Conservation (phyloP, 2,888 invertebrate genomes). For the Monopis laevigella region DNA sequence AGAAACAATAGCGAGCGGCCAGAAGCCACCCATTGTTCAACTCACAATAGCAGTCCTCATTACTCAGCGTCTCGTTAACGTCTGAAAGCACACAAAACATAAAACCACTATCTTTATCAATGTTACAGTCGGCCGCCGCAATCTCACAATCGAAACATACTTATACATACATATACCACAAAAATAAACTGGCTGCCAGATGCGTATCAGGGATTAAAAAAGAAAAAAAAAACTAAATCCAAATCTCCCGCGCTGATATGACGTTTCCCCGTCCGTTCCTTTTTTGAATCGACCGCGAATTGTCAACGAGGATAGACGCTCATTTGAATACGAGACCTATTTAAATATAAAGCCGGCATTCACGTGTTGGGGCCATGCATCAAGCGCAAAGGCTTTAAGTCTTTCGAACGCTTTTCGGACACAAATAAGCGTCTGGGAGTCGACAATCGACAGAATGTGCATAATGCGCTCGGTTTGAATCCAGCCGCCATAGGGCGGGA, state of each 20-base stretch:
- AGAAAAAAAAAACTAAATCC: constrained; percentile 28
- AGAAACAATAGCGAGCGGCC: constrained; percentile 50
- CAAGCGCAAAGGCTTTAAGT: constrained; percentile 59
- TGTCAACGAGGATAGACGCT: constrained; percentile 58
- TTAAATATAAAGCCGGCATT: constrained; percentile 65
- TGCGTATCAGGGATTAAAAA: constrained; percentile 48
- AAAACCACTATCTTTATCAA: constrained; percentile 55
- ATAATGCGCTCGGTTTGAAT: constrained; percentile 41
- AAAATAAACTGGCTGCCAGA: constrained; percentile 36
- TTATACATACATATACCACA: background rate
- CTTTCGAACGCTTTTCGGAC: constrained; percentile 62
- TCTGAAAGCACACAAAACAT: constrained; percentile 46
- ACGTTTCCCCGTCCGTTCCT: constrained; percentile 51
- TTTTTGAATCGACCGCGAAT: constrained; percentile 57
- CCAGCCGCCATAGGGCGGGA: constrained; percentile 13
- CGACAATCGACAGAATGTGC: constrained; percentile 36
- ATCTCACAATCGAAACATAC: background rate
- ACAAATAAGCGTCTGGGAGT: constrained; percentile 60
- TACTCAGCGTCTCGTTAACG: constrained; percentile 63
- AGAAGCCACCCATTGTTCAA: constrained; percentile 52
- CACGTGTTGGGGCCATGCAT: constrained; percentile 59
- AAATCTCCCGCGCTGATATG: constrained; percentile 47
- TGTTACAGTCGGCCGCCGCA: background rate
- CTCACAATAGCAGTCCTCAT: constrained; percentile 57
- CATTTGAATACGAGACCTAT: constrained; percentile 55